phyloP scores from a whole-genome alignment of 2,113 vertebrate genomes.

The Antechinus flavipes region DNA sequence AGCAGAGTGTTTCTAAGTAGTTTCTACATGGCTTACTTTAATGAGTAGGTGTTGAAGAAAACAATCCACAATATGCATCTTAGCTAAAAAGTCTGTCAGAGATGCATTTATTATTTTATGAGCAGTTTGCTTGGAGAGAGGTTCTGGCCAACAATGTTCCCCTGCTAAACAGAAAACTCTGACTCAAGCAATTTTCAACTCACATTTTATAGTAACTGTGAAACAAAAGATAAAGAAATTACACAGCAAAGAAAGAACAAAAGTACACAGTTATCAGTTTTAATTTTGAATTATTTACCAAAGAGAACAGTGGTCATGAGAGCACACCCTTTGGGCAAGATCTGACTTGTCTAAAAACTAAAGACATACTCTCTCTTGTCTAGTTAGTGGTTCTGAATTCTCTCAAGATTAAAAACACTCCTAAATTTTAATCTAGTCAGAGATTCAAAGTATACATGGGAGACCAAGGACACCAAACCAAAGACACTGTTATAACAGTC shows the following conservation, averaged over 20 bases:
- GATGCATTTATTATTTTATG: conserved; percentile 1
- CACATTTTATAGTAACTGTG: neutral
- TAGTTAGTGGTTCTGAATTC: conserved; percentile 5
- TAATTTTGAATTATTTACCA: neutral
- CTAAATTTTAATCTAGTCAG: neutral
- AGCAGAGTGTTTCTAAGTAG: neutral
- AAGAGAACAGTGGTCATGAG: neutral
- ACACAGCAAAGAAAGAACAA: neutral
- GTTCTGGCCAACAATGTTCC: neutral
- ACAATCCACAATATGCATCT: neutral
- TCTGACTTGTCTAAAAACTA: neutral
- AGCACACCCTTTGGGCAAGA: neutral
- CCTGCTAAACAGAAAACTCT: neutral
- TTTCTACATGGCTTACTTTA: conserved; percentile 2
- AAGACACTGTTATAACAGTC: neutral
- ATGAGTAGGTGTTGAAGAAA: conserved; percentile 2
- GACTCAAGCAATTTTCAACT: neutral
- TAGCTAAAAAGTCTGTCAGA: neutral
- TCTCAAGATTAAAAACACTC: neutral
- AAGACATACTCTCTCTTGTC: neutral
- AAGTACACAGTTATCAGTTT: neutral
- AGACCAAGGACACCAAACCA: neutral
- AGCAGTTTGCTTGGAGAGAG: neutral
- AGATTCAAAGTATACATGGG: neutral
- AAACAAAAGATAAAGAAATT: conserved; percentile 1